phyloP scores from a whole-genome alignment of 2,888 invertebrate genomes.

The Vannuccia rotundouncinata region DNA sequence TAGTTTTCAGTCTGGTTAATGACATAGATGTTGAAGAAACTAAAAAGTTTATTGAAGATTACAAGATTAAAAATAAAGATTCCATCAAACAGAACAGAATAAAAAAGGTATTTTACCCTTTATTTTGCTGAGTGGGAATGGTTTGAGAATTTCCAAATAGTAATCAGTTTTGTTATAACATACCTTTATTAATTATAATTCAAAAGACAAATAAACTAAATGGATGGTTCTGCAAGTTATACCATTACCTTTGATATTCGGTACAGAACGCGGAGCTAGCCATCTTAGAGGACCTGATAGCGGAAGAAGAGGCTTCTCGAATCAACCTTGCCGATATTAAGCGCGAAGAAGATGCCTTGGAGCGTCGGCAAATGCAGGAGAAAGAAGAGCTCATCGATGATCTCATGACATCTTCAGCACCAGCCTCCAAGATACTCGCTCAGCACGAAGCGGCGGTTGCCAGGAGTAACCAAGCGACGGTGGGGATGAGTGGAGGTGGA shows the following conservation, averaged over 20 bases:
- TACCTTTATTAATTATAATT: too few species aligned
- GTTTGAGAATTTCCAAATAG: too few species aligned
- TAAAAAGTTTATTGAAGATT: slow-evolving; percentile 60
- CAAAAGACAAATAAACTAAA: too few species aligned
- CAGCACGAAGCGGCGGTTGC: slow-evolving; percentile 9
- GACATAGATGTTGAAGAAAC: slow-evolving; percentile 80
- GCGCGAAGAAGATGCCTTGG: neutral
- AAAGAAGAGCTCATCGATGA: slow-evolving; percentile 10
- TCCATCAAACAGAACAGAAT: slow-evolving; percentile 52
- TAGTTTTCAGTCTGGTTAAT: slow-evolving; percentile 77
- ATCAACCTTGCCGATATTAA: neutral
- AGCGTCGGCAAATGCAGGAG: neutral
- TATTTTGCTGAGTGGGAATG: too few species aligned
- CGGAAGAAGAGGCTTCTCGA: neutral
- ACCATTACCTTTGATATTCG: too few species aligned
- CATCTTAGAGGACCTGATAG: neutral
- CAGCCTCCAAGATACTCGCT: neutral
- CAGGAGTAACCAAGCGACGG: neutral
- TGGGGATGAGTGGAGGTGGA: neutral
- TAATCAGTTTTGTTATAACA: too few species aligned
- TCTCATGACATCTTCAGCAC: neutral
- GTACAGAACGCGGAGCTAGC: neutral
- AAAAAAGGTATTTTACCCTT: neutral
- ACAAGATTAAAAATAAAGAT: slow-evolving; percentile 71
- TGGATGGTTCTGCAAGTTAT: too few species aligned